phyloP scores from a whole-genome alignment of 92 coral and sea anemone species.

The Parazoanthus atlanticus region DNA sequence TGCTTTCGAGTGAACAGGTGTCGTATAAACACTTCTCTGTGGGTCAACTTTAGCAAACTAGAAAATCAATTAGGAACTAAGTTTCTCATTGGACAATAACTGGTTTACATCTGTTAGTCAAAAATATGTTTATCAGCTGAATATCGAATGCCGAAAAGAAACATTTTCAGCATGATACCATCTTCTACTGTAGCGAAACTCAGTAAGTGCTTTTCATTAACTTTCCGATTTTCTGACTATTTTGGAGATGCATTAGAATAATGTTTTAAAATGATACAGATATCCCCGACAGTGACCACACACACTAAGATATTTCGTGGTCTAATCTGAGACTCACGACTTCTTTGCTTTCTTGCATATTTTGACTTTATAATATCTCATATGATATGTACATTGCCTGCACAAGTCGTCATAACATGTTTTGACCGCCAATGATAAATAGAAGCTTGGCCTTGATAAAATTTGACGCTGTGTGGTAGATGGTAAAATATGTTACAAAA shows the following conservation, averaged over 20 bases:
- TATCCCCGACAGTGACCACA: too few species aligned
- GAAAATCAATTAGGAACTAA: conserved; percentile 11
- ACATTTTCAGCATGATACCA: conserved; percentile 2
- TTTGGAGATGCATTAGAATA: neutral
- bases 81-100: neutral
- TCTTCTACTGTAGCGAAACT: neutral
- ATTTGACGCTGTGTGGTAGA: too few species aligned
- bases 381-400: neutral
- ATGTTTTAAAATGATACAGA: too few species aligned
- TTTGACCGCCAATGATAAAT: neutral
- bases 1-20: conserved; percentile 11
- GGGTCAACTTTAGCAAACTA: neutral
- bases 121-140: neutral
- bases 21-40: conserved; percentile 3
- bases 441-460: neutral
- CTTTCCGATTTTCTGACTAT: neutral
- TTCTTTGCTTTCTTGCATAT: neutral
- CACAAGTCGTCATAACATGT: neutral
- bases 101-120: neutral
- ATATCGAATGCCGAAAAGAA: neutral
- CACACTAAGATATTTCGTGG: neutral
- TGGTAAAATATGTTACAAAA: too few species aligned
- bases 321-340: neutral
- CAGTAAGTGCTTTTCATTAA: neutral
- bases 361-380: neutral